A percentile compares a stretch with the other conserved stretches of the same genome.
Conservation (phyloP, 2,888 invertebrate genomes). For the Xanthia togata region DNA sequence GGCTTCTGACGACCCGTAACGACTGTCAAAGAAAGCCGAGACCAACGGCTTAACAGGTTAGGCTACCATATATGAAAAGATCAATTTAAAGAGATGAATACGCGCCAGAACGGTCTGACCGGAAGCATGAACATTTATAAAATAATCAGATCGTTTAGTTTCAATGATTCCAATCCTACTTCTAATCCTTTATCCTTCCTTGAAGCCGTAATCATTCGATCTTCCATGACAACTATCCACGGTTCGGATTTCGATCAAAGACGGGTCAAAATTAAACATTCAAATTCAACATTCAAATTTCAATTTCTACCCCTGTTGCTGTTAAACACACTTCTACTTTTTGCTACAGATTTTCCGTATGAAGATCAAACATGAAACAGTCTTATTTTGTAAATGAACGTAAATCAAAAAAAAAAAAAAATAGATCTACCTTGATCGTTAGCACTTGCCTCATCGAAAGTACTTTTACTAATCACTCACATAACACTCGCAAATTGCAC, state of each 20-base stretch:
- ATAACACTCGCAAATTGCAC: conserved; percentile 31
- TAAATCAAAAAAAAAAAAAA: neutral
- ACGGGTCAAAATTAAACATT: too few species aligned
- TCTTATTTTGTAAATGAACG: neutral
- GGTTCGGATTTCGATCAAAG: neutral
- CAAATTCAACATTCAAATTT: too few species aligned
- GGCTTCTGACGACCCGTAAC: too few species aligned
- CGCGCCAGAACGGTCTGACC: too few species aligned
- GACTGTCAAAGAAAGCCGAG: too few species aligned
- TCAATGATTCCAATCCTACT: neutral
- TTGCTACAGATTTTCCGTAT: too few species aligned
- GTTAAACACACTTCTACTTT: too few species aligned
- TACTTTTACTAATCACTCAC: conserved; percentile 47
- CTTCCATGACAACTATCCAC: neutral
- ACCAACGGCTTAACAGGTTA: too few species aligned
- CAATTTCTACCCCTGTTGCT: neutral
- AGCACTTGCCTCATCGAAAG: conserved; percentile 38
- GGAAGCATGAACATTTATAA: too few species aligned
- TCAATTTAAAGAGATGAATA: neutral
- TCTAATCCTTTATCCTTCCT: neutral
- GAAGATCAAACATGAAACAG: neutral
- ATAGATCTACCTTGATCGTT: conserved; percentile 4
- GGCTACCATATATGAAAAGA: neutral
- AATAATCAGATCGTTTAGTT: neutral
- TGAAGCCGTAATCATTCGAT: neutral